Evolutionary conservation across 2,888 invertebrate species (phyloP).

Genomic region (Ectobius pallidus): DNA sequence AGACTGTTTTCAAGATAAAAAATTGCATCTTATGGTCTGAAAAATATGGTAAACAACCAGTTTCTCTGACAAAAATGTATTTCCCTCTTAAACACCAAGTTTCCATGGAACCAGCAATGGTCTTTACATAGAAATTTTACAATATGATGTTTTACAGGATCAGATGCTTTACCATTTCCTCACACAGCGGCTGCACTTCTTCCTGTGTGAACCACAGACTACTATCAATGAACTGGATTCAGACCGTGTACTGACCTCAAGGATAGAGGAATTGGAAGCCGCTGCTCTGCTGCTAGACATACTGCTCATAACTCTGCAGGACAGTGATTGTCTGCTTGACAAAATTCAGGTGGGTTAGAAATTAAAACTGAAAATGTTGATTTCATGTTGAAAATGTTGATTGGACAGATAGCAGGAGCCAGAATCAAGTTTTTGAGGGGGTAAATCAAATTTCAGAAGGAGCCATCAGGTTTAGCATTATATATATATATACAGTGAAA

Average conservation of each 20-base stretch:
- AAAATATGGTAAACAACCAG: too few species aligned
- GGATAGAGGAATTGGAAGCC: conserved; percentile 13
- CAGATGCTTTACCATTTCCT: conserved; percentile 22
- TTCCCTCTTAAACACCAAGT: too few species aligned
- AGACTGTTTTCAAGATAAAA: too few species aligned
- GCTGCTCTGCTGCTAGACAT: conserved; percentile 19
- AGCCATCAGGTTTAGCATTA: too few species aligned
- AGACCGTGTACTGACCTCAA: background rate
- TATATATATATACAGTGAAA: too few species aligned
- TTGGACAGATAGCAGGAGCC: too few species aligned
- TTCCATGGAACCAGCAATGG: background rate
- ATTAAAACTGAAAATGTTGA: too few species aligned
- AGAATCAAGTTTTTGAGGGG: too few species aligned
- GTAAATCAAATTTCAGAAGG: too few species aligned
- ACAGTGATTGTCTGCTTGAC: conserved; percentile 16
- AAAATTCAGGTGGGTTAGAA: conserved; percentile 13
- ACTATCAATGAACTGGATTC: background rate
- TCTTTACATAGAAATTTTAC: background rate
- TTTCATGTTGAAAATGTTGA: too few species aligned
- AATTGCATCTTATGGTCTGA: too few species aligned
- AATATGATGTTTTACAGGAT: conserved; percentile 2
- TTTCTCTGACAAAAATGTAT: too few species aligned
- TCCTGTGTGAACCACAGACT: background rate
- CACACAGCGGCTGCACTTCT: background rate
- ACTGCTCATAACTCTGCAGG: background rate